Percentiles rank a stretch among this genome's conserved stretches.
These are phyloP conservation scores for Cetonia aurata DNA, from an alignment of 2,888 invertebrate species.

Conservation along the genomic window DNA sequence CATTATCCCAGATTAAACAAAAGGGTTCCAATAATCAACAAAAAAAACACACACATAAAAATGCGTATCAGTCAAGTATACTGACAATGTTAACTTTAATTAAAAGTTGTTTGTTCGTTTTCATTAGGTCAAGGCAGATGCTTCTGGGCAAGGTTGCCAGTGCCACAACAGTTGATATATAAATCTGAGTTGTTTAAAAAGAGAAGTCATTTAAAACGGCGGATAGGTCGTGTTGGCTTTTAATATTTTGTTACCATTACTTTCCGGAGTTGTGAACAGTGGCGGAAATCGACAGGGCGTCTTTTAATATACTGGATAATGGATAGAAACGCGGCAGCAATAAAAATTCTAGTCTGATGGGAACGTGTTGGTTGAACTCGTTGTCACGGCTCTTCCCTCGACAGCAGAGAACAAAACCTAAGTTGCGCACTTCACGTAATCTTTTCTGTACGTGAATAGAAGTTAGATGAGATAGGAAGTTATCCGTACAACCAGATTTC, in stretches of 20 bases:
- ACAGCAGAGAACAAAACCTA: neutral
- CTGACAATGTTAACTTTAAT: slow-evolving; percentile 36
- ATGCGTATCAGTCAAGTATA: slow-evolving; percentile 30
- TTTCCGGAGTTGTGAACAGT: no score
- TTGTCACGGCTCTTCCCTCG: slow-evolving; percentile 2
- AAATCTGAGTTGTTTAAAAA: no score
- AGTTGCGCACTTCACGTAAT: slow-evolving; percentile 14
- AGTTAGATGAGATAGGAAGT: slow-evolving; percentile 7
- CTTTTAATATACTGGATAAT: neutral
- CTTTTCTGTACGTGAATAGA: slow-evolving; percentile 20
- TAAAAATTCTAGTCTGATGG: slow-evolving; percentile 25
- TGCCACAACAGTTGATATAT: no score
- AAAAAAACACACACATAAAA: neutral
- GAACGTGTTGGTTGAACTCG: slow-evolving; percentile 25
- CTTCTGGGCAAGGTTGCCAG: no score
- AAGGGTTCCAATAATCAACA: neutral
- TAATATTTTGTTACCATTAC: no score
- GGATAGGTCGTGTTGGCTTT: no score
- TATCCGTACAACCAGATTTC: slow-evolving; percentile 13
- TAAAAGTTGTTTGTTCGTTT: slow-evolving; percentile 31
- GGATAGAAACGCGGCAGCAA: neutral
- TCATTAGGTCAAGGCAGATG: no score
- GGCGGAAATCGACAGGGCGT: neutral
- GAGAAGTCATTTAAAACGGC: no score
- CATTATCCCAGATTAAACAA: neutral